Conservation (phyloP, 2,888 invertebrate genomes). For the Eupithecia vulgata region DNA sequence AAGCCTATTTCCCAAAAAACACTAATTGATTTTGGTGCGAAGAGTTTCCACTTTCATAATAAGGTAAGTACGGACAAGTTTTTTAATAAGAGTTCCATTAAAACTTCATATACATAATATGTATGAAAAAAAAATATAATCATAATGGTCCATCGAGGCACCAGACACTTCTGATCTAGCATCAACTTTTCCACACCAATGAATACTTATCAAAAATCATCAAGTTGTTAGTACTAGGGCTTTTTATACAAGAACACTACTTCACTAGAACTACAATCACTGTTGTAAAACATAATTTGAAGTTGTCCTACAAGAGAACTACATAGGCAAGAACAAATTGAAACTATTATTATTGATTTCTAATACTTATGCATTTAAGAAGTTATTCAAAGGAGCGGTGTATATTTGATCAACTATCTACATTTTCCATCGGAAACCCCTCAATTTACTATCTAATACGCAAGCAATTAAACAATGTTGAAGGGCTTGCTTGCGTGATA, state of each 20-base stretch:
- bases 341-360: not conserved
- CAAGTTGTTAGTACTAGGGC: not conserved
- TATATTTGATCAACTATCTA: slow-evolving; percentile 12
- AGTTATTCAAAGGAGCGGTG: not conserved
- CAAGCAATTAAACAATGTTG: not conserved
- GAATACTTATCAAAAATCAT: not conserved
- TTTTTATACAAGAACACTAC: not conserved
- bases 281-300: not conserved
- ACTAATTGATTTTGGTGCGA: not conserved
- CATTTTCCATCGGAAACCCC: not conserved
- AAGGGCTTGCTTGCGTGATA: not conserved
- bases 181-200: not conserved
- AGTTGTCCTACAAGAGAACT: not conserved
- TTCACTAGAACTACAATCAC: not conserved
- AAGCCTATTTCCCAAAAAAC: not conserved
- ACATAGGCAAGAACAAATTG: not conserved
- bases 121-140: not conserved
- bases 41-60: not conserved
- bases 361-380: not conserved
- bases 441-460: not conserved
- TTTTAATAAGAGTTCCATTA: not conserved
- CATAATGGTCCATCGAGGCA: not conserved
- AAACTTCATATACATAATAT: too few relatives aligned
- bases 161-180: not conserved
- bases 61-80: not conserved